A percentile compares a stretch with the other conserved stretches of the same genome.
phyloP scores from a whole-genome alignment of 2,113 vertebrate species.

The Elanoides forficatus region DNA sequence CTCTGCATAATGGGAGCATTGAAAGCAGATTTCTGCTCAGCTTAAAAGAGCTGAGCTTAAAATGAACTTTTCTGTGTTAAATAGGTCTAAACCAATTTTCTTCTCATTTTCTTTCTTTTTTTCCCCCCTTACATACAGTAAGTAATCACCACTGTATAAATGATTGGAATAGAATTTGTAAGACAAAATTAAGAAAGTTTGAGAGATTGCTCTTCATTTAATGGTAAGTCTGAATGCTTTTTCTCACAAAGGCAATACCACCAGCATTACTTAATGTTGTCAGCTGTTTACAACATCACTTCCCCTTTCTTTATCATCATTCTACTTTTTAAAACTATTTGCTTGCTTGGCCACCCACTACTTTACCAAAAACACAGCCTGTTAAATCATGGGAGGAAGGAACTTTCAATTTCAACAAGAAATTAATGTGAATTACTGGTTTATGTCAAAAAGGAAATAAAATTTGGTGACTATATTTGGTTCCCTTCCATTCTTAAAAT shows the following conservation, averaged over 20 bases:
- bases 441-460: not conserved
- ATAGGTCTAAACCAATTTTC: not conserved
- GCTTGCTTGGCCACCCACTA: not conserved
- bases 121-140: not conserved
- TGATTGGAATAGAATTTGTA: not conserved
- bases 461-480: not conserved
- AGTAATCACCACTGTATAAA: not conserved
- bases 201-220: not conserved
- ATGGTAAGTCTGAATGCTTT: not conserved
- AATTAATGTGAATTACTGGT: not conserved
- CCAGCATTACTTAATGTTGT: not conserved
- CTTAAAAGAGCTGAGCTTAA: not conserved
- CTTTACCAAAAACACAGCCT: not conserved
- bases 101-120: not conserved
- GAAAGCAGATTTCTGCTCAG: not conserved
- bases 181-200: not conserved
- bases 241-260: not conserved
- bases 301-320: not conserved
- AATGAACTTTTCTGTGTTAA: not conserved
- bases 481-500: not conserved
- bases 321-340: not conserved
- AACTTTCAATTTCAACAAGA: not conserved
- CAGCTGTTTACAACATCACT: not conserved
- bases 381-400: not conserved
- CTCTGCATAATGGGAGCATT: not conserved